Conservation (phyloP, 2,797 vertebrate genomes). For the Centropyge bicolor region DNA sequence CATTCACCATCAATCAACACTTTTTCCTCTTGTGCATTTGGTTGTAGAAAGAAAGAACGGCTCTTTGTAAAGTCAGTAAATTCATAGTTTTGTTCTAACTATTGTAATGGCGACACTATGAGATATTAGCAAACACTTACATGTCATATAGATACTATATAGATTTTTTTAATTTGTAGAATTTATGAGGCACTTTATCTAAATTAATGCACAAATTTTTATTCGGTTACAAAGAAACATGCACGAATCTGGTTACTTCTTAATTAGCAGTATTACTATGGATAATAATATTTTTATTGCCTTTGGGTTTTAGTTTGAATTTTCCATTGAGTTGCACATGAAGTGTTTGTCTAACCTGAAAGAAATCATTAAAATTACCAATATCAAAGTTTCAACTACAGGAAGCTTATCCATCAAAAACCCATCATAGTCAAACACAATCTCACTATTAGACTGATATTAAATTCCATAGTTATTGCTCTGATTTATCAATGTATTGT, state of each 20-base stretch:
- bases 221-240: not conserved
- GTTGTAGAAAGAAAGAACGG: too few species aligned
- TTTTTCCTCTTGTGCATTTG: too few species aligned
- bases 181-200: too few species aligned
- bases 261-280: not conserved
- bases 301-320: not conserved
- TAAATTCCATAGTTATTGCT: not conserved
- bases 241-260: not conserved
- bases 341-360: not conserved
- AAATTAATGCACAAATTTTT: too few species aligned
- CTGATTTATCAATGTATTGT: conserved; percentile 11
- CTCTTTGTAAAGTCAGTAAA: too few species aligned
- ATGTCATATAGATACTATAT: too few species aligned
- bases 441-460: not conserved
- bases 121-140: too few species aligned
- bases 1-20: too few species aligned
- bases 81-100: too few species aligned
- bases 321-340: not conserved
- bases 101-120: too few species aligned
- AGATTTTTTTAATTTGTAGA: too few species aligned
- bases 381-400: not conserved
- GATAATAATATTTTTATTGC: not conserved
- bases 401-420: not conserved
- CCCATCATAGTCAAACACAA: not conserved
- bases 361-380: not conserved